A percentile compares a stretch with the other conserved stretches of the same genome.
phyloP scores from a whole-genome alignment of 2,888 invertebrate species.

The Rhingia rostrata region DNA sequence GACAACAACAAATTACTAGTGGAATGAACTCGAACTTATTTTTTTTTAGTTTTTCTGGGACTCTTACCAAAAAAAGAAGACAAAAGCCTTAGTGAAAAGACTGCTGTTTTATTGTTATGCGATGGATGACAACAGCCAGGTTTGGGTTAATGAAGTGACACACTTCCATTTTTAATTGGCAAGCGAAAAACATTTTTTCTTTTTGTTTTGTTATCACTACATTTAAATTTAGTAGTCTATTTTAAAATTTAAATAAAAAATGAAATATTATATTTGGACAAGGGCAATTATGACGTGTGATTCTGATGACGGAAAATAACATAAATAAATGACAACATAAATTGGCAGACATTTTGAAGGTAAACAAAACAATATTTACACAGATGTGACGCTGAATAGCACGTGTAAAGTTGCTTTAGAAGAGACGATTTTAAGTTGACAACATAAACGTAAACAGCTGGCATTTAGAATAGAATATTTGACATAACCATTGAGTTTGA shows the following conservation, averaged over 20 bases:
- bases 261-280: neutral
- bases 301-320: neutral
- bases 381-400: no score
- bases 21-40: slow-evolving; percentile 24
- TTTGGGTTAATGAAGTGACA: slow-evolving; percentile 41
- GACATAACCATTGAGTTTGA: no score
- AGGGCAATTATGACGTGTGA: neutral
- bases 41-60: slow-evolving; percentile 2
- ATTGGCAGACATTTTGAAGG: neutral
- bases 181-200: neutral
- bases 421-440: no score
- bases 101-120: slow-evolving; percentile 45
- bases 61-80: slow-evolving; percentile 16
- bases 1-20: slow-evolving; percentile 34
- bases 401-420: no score
- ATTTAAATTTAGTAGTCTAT: neutral
- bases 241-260: neutral
- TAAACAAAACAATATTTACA: neutral
- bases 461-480: no score
- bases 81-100: slow-evolving; percentile 24
- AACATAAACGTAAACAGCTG: no score
- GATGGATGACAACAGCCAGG: slow-evolving; percentile 37
- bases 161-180: slow-evolving; percentile 64
- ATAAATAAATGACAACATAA: neutral
- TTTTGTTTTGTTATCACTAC: neutral